Percentiles rank a stretch among this genome's conserved stretches.
Conservation (phyloP, 2,888 invertebrate species). For the Cybosia mesomella region DNA sequence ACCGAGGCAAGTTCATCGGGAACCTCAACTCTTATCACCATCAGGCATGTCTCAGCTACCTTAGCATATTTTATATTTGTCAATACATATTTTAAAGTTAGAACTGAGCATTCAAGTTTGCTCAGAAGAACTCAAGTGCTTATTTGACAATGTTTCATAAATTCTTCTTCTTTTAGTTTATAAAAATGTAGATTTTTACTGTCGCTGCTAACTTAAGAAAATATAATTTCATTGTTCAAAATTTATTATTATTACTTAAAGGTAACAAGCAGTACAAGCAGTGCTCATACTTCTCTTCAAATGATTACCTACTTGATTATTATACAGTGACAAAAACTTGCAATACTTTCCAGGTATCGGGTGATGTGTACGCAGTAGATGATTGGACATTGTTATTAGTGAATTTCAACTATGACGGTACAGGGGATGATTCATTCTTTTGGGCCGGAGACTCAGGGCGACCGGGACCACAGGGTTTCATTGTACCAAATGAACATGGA, state of each 20-base stretch:
- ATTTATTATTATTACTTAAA: no score
- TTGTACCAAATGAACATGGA: conserved; percentile 95
- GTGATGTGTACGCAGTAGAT: conserved; percentile 96
- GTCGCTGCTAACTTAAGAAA: background rate
- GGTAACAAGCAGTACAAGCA: no score
- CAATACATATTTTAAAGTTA: background rate
- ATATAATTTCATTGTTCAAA: background rate
- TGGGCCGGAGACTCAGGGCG: conserved; percentile 96
- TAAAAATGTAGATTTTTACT: no score
- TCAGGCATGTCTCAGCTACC: conserved; percentile 78
- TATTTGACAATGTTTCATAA: background rate
- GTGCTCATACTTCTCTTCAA: no score
- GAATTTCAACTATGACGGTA: conserved; percentile 95
- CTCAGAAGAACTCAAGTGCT: background rate
- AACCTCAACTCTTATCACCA: conserved; percentile 96
- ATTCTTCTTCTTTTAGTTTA: background rate
- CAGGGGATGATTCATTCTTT: conserved; percentile 96
- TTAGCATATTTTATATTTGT: background rate
- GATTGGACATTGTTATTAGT: conserved; percentile 93
- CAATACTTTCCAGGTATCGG: conserved; percentile 88
- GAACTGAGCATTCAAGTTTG: background rate
- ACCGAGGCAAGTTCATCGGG: conserved; percentile 93
- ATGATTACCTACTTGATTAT: background rate
- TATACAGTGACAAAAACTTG: background rate
- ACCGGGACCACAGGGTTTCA: conserved; percentile 96